Percentiles rank a stretch among this genome's conserved stretches.
Conservation (phyloP, 2,113 vertebrate species). For the Hipposideros armiger region DNA sequence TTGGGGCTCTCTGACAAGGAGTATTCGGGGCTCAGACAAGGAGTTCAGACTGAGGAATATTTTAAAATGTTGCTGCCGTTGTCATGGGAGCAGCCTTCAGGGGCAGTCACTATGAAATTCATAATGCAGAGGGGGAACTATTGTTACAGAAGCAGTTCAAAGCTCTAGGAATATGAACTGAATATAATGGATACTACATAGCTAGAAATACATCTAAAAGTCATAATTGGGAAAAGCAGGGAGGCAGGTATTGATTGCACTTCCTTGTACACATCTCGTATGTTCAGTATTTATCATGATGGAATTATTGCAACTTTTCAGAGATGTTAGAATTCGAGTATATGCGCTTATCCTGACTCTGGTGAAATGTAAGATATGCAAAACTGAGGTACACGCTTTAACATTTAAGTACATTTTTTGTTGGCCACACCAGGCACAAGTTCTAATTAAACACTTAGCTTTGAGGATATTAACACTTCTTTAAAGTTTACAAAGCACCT, state of each 20-base stretch:
- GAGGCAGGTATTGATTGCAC: not conserved
- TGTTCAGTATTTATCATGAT: slow-evolving; percentile 36
- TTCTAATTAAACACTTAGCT: slow-evolving; percentile 53
- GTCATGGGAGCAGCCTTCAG: not conserved
- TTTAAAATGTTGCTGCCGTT: not conserved
- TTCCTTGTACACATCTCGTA: not conserved
- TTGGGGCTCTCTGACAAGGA: not conserved
- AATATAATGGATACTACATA: slow-evolving; percentile 38
- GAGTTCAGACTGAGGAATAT: not conserved
- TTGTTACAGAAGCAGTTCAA: slow-evolving; percentile 31
- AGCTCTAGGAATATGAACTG: slow-evolving; percentile 25
- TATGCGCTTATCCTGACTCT: slow-evolving; percentile 38
- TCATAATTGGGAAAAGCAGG: slow-evolving; percentile 44
- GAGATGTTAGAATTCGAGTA: slow-evolving; percentile 59
- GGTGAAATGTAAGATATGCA: slow-evolving; percentile 46
- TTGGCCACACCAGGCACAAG: not conserved
- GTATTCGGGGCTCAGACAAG: not conserved
- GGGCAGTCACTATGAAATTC: slow-evolving; percentile 27
- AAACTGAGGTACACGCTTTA: slow-evolving; percentile 46
- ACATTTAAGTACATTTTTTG: slow-evolving; percentile 57
- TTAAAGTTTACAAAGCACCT: slow-evolving; percentile 52
- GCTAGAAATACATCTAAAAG: slow-evolving; percentile 34
- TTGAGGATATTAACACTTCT: slow-evolving; percentile 18
- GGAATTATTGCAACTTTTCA: slow-evolving; percentile 61
- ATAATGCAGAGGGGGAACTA: not conserved